These are phyloP conservation scores for Drosophila sulfurigaster DNA, from an alignment of 1,140 invertebrate genomes.

Conservation along the genomic window DNA sequence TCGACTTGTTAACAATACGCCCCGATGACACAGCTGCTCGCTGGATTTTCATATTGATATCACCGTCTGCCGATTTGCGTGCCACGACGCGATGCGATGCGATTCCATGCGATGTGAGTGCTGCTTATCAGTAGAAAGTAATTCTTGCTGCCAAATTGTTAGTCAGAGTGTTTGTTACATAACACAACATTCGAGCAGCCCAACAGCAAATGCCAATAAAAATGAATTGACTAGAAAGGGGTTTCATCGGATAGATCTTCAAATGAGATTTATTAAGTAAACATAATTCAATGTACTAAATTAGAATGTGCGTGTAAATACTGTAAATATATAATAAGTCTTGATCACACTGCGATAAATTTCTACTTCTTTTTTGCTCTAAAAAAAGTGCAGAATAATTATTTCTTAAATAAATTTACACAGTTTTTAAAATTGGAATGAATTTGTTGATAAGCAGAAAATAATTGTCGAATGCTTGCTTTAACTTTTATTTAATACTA, in stretches of 20 bases:
- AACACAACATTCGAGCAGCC: background rate
- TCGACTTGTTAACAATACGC: slow-evolving; percentile 18
- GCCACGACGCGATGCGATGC: background rate
- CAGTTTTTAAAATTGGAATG: too few relatives aligned
- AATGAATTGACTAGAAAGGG: background rate
- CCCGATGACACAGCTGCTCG: slow-evolving; percentile 40
- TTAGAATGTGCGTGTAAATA: too few relatives aligned
- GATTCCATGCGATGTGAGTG: background rate
- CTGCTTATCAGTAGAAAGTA: slow-evolving; percentile 24
- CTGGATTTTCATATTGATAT: slow-evolving; percentile 34
- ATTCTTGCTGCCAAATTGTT: slow-evolving; percentile 16
- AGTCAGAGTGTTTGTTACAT: slow-evolving; percentile 2
- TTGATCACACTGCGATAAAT: too few relatives aligned
- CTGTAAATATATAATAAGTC: too few relatives aligned
- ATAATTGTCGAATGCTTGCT: too few relatives aligned
- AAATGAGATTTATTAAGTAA: too few relatives aligned
- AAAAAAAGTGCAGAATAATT: too few relatives aligned
- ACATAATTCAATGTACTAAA: too few relatives aligned
- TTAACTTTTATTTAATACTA: too few relatives aligned
- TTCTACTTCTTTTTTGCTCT: too few relatives aligned
- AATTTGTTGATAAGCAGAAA: too few relatives aligned
- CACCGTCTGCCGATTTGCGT: background rate
- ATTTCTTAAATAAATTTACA: too few relatives aligned
- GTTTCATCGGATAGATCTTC: background rate
- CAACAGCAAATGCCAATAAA: background rate